phyloP scores from a whole-genome alignment of 2,113 vertebrate species.

The Pleuronectes platessa region DNA sequence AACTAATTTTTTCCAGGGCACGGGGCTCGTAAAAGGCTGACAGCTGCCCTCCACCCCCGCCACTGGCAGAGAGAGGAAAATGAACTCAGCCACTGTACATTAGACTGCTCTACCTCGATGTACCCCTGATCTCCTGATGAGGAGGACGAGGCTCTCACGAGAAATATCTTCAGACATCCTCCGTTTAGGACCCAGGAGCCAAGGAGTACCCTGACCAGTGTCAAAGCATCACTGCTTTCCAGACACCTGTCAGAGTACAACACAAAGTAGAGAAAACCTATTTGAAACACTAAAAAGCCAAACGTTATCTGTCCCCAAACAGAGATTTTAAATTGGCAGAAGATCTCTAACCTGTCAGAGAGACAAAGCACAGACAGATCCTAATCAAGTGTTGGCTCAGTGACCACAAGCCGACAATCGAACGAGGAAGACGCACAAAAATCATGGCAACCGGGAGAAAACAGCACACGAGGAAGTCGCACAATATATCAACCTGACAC shows the following conservation, averaged over 20 bases:
- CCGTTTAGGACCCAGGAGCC: too few relatives aligned
- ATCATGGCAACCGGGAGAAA: background rate
- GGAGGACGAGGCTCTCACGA: background rate
- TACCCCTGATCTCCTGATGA: conserved; percentile 4
- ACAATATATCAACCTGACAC: background rate
- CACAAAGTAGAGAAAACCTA: background rate
- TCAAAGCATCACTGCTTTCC: background rate
- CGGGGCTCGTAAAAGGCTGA: conserved; percentile 51
- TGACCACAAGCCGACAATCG: background rate
- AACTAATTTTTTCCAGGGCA: conserved; percentile 64
- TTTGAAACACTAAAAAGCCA: background rate
- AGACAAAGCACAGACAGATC: background rate
- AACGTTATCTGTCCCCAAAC: background rate
- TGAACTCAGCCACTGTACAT: conserved; percentile 40
- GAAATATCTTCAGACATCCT: background rate
- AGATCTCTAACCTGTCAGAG: background rate
- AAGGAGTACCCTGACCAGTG: background rate
- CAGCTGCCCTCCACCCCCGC: conserved; percentile 57
- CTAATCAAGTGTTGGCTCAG: background rate
- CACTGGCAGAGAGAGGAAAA: conserved; percentile 48
- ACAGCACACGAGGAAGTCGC: background rate
- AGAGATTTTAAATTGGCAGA: background rate
- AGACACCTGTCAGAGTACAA: background rate
- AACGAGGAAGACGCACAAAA: background rate
- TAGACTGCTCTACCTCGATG: conserved; percentile 44